A percentile compares a stretch with the other conserved stretches of the same genome.
phyloP scores from a whole-genome alignment of 2,113 vertebrate genomes.

The Gopherus evgoodei region DNA sequence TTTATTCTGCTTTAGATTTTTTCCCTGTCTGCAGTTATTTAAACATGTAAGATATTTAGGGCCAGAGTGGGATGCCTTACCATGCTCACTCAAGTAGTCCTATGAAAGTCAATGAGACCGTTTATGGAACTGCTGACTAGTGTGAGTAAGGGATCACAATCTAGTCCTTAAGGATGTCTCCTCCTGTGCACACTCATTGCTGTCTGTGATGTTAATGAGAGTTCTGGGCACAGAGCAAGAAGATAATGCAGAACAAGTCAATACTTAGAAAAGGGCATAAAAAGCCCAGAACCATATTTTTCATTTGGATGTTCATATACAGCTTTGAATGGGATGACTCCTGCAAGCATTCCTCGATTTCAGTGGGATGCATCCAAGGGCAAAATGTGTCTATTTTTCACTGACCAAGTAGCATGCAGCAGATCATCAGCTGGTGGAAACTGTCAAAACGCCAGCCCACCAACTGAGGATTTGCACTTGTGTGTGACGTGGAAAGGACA shows the following conservation, averaged over 20 bases:
- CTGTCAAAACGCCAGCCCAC: neutral
- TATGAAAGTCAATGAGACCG: neutral
- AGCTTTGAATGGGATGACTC: neutral
- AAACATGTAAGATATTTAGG: neutral
- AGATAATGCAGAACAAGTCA: neutral
- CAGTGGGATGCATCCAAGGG: neutral
- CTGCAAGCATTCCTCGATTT: neutral
- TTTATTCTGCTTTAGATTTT: neutral
- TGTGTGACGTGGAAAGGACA: neutral
- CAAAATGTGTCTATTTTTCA: neutral
- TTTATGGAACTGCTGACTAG: neutral
- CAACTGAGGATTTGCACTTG: neutral
- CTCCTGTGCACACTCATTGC: neutral
- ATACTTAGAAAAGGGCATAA: neutral
- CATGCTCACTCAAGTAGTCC: neutral
- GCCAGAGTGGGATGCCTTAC: neutral
- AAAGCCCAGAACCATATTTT: neutral
- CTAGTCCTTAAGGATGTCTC: neutral
- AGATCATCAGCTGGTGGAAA: neutral
- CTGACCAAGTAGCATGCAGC: neutral
- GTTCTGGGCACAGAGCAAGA: neutral
- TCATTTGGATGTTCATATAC: rapidly evolving
- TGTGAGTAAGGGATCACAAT: neutral
- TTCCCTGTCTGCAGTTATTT: neutral
- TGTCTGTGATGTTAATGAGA: neutral